These are phyloP conservation scores for Rhinolophus sinicus DNA, from an alignment of 2,113 vertebrate species.

Conservation along the genomic window DNA sequence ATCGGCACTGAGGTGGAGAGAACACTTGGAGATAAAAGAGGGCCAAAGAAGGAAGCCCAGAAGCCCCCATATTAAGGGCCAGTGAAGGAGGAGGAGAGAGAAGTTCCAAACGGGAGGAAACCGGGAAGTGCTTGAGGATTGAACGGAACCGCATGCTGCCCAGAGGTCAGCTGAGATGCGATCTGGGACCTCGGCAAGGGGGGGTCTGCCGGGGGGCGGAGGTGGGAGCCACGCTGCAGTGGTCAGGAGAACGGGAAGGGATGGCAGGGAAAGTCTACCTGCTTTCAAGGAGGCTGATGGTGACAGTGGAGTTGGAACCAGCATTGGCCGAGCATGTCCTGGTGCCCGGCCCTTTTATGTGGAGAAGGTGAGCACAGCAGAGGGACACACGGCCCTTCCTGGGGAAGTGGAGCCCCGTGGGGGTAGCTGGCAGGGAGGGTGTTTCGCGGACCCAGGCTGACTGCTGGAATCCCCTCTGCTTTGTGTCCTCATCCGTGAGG, in stretches of 20 bases:
- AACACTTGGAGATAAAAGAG: accelerated
- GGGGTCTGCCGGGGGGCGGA: neutral
- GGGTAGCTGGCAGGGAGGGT: accelerated
- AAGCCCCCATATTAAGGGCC: accelerated
- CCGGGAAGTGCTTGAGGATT: too few species aligned
- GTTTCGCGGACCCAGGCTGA: accelerated
- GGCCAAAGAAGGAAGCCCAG: accelerated
- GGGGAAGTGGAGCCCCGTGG: accelerated
- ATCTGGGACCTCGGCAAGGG: neutral
- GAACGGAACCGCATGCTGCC: neutral
- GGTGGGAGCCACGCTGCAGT: accelerated
- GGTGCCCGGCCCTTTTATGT: too few species aligned
- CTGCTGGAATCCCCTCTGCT: accelerated
- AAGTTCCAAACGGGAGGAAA: neutral
- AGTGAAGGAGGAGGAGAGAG: neutral
- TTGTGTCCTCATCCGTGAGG: accelerated
- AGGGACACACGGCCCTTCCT: accelerated
- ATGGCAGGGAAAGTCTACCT: neutral
- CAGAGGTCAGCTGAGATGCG: neutral
- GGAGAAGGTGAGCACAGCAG: too few species aligned
- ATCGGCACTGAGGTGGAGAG: accelerated
- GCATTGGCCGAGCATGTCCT: accelerated
- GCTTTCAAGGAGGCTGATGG: neutral
- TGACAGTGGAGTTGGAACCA: neutral
- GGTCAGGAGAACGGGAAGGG: neutral